A percentile compares a stretch with the other conserved stretches of the same genome.
Conservation (phyloP, 1,140 invertebrate genomes). For the Drosophila paulistorum region DNA sequence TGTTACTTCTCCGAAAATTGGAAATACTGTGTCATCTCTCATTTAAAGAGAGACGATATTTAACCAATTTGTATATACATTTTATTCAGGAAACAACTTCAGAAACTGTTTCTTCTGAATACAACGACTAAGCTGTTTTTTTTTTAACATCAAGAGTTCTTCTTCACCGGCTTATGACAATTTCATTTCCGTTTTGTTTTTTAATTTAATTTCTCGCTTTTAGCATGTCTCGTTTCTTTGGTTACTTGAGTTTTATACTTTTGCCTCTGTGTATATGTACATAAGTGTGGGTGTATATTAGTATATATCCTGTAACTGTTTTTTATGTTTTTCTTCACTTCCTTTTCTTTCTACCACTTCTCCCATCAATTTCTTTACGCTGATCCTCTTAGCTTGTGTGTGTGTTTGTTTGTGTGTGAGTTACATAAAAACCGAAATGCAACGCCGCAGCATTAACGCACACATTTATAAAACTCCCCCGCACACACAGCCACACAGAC, state of each 20-base stretch:
- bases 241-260: constrained; percentile 53
- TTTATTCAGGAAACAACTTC: background rate
- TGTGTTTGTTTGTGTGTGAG: constrained; percentile 27
- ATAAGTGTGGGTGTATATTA: background rate
- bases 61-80: background rate
- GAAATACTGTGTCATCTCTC: background rate
- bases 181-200: constrained; percentile 60
- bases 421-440: constrained; percentile 61
- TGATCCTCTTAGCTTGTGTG: constrained; percentile 68
- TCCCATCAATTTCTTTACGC: constrained; percentile 17
- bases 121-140: background rate
- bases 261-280: constrained; percentile 20
- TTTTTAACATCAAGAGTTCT: constrained; percentile 1
- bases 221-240: constrained; percentile 42
- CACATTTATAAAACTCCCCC: constrained; percentile 19
- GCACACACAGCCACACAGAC: constrained; percentile 8
- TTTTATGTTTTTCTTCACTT: constrained; percentile 24
- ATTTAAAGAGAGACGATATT: background rate
- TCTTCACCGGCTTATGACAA: constrained; percentile 38
- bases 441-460: constrained; percentile 51
- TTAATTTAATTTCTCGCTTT: constrained; percentile 69
- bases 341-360: background rate
- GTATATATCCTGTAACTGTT: constrained; percentile 36
- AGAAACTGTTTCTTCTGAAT: background rate
- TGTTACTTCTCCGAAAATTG: no score